Base-by-base conservation (phyloP, 2,888 invertebrate species). In the Sesia apiformis region DNA sequence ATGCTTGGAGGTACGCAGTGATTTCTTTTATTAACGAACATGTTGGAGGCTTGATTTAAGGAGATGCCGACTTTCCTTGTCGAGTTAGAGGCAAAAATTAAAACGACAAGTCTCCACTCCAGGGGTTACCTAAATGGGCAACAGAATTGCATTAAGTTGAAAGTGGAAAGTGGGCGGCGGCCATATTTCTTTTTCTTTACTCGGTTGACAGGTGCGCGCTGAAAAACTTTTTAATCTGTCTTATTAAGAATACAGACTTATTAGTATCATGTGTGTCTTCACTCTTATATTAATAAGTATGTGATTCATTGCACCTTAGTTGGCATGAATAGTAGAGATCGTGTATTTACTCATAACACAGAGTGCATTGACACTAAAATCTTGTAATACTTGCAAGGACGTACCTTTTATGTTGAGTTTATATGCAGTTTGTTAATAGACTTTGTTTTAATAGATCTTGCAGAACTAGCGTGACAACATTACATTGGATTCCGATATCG, bases 31-130 rank as follows among this genome's bases (percentile, higher is more conserved):
- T 73, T 78, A 78, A 78, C 74, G 74, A 78, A 73, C 67, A 50
- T 23, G 50, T 4, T 5, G 50, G 38, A 50, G 38, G 50, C 50
- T 38, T 70, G 69, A 71, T 71, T 74, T 83, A 87, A 78, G 85
- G 84, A 67, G 56, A 82, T 56, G 71, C 59, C 85, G 81, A 81
- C 84, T 84, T 86, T 84, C 86, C 86, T 81, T 86, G 75, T 76
- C 55, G 69, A 80, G 81, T 81, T 84, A 82, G 84, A 78, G 65
- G 72, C 70, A 82, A 85, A 84, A 86, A 83, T 57, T 63, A 8
- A 58, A 55, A 52, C 40, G 39, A 5, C 49, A 41, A 41, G 51
- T 60, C 63, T 41, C 40, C 52, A 55, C 55, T 57, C 55, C 53
- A 52, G 53, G 55, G 53, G 53, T 56, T 56, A 58, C 69, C 55